These are phyloP conservation scores for Megalopta genalis DNA, from an alignment of 1,140 invertebrate species.

Conservation along the genomic window DNA sequence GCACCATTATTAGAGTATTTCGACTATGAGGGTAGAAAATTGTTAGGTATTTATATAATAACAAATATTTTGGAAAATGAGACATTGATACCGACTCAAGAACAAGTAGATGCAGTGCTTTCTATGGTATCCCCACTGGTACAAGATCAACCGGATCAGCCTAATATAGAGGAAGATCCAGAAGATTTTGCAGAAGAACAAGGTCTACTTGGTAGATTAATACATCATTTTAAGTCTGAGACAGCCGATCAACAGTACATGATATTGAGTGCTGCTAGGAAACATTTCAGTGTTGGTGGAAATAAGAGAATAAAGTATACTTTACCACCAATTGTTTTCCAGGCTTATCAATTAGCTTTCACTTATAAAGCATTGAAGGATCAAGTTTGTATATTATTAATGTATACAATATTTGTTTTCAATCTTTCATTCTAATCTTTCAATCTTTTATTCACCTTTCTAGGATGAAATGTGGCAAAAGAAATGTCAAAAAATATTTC, in stretches of 20 bases:
- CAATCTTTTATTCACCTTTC: background rate
- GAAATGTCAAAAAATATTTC: conserved; percentile 98
- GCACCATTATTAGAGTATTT: conserved; percentile 92
- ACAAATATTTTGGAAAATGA: conserved; percentile 94
- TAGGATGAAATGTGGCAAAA: conserved; percentile 98
- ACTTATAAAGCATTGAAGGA: conserved; percentile 89
- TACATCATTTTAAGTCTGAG: conserved; percentile 94
- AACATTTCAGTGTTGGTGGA: conserved; percentile 94
- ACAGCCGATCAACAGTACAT: conserved; percentile 96
- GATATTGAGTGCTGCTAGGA: conserved; percentile 92
- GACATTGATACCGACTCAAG: conserved; percentile 92
- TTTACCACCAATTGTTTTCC: conserved; percentile 97
- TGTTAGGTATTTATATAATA: conserved; percentile 92
- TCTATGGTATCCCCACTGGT: conserved; percentile 92
- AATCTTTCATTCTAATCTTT: background rate
- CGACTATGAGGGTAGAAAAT: conserved; percentile 93
- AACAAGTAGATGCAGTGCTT: conserved; percentile 90
- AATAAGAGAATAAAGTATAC: conserved; percentile 93
- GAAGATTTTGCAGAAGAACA: conserved; percentile 99
- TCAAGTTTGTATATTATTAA: conserved; percentile 80
- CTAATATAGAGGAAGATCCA: conserved; percentile 85
- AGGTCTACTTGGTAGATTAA: conserved; percentile 91
- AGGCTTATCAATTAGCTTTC: conserved; percentile 94
- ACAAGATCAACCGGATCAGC: conserved; percentile 91
- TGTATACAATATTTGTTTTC: background rate